phyloP scores from a whole-genome alignment of 2,797 vertebrate genomes.

The Cyclura pinguis region DNA sequence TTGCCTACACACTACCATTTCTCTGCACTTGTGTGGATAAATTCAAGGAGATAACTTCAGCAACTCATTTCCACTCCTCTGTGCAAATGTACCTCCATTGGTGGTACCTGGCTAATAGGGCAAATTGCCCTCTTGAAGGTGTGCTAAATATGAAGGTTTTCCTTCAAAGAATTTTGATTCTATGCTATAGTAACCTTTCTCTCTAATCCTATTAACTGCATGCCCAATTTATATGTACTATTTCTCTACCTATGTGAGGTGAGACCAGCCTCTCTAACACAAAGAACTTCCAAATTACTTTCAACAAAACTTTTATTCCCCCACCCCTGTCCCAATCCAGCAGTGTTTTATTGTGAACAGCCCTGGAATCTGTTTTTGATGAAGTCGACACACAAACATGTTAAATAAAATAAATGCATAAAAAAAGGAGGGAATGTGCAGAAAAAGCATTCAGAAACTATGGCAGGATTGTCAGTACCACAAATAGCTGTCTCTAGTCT shows the following conservation, averaged over 20 bases:
- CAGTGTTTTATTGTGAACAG: neutral
- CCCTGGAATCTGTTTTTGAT: neutral
- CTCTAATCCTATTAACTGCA: neutral
- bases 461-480: neutral
- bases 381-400: neutral
- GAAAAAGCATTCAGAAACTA: neutral
- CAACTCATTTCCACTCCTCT: neutral
- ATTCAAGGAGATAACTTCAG: too few species aligned
- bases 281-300: neutral
- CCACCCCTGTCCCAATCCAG: too few species aligned
- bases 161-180: neutral
- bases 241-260: neutral
- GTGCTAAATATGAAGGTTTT: neutral
- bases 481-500: neutral
- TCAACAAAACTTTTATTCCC: neutral
- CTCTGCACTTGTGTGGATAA: too few species aligned
- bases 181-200: neutral
- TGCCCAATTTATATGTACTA: neutral
- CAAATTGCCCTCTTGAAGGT: neutral
- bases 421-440: neutral
- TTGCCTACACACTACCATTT: neutral
- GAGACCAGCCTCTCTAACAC: rapidly evolving
- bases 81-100: neutral
- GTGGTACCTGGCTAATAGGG: neutral
- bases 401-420: neutral